Evolutionary conservation across 35 echinoderm and acorn worm genomes (phyloP), one percentile per base, ranked within the genome.

Genomic region (Lytechinus pictus): DNA sequence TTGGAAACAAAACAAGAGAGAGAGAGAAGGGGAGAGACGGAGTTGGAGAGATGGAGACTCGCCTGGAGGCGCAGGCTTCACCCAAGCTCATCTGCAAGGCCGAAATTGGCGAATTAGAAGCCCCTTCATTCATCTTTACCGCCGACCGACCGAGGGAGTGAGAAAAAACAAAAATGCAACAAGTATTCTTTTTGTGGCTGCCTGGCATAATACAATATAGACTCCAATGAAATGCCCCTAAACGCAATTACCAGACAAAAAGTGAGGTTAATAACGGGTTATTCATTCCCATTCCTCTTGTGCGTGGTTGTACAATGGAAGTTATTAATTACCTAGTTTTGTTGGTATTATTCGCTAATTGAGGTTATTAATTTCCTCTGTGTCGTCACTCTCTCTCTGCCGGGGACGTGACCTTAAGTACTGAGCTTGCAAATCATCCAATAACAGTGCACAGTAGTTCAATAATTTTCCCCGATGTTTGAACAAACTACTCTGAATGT

Each of bases 91-190:
- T 93, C 92, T 79, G 14, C 92, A 57, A 93, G 92, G 92, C 29
- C 57, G 29, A 55, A 55, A 55, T 93, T 93, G 92, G 92, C 92
- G 92, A 93, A 57, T 93, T 93, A 93, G 52, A 28, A 54, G 54
- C 92, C 29, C 11, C 27, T 54, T 44, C 10, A 54, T 93, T 93
- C 54, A 93, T 93, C 53, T 93, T 79, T 57, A 28, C 92, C 92
- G 92, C 55, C 92, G 28, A 10, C 88, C 88, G 52, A 90, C 88
- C 24, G 52, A 90, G 52, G 27, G 52, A 90, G 52, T 52, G 52
- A 90, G 52, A 90, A 90, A 90, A 90, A 90, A 90, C 28, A 90
- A 90, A 90, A 90, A 90, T 44, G 88, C 88, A 90, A 90, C 88
- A 54, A 90, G 88, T 90, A 11, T 90, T 90, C 28, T 44, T 90